Conservation (phyloP, 2,888 invertebrate species). For the Gortyna flavago region DNA sequence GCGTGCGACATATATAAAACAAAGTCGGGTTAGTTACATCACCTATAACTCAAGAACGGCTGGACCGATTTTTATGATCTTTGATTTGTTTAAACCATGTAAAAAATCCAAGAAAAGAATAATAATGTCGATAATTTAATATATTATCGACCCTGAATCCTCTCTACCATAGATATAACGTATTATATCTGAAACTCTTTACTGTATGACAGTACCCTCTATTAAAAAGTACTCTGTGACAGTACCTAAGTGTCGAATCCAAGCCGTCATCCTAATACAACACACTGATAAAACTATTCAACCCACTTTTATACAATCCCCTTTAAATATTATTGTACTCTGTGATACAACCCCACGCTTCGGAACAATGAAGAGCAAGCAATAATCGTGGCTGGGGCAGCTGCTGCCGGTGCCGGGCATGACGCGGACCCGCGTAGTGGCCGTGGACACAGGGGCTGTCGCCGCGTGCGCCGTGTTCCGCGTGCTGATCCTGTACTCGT, state of each 20-base stretch:
- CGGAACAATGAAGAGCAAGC: slow-evolving; percentile 14
- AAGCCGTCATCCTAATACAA: slow-evolving; percentile 11
- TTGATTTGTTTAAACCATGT: too few relatives aligned
- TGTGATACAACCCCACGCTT: neutral
- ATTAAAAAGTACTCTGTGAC: slow-evolving; percentile 9
- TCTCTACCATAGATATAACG: neutral
- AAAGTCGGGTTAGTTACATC: too few relatives aligned
- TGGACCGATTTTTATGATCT: too few relatives aligned
- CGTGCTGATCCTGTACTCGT: slow-evolving; percentile 75
- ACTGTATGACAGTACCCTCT: neutral
- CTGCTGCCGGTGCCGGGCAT: slow-evolving; percentile 23
- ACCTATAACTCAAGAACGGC: too few relatives aligned
- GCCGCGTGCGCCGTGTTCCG: slow-evolving; percentile 71
- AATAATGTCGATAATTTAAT: too few relatives aligned
- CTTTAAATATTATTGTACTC: too few relatives aligned
- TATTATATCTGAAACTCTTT: slow-evolving; percentile 10
- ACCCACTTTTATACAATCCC: neutral
- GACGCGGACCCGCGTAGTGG: slow-evolving; percentile 4
- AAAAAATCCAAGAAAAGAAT: too few relatives aligned
- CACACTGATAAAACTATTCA: neutral
- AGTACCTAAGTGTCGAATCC: neutral
- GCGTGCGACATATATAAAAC: too few relatives aligned
- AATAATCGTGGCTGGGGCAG: slow-evolving; percentile 8
- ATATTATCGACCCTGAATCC: too few relatives aligned
- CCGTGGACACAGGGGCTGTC: slow-evolving; percentile 52